Percentiles rank a stretch among this genome's conserved stretches.
phyloP scores from a whole-genome alignment of 92 coral and sea anemone species.

The Phymanthus crucifer region DNA sequence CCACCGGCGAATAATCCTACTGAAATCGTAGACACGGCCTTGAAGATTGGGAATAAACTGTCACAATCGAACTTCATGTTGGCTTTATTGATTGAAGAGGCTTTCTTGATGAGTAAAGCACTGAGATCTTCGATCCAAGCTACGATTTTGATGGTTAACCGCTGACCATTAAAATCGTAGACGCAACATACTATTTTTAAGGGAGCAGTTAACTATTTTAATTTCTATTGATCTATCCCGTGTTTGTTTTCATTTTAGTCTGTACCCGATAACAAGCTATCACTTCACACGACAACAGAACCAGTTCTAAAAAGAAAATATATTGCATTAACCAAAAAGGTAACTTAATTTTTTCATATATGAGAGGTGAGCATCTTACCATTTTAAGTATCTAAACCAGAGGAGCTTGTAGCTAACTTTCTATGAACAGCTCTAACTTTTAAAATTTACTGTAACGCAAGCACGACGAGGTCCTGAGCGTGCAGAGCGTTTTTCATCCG shows the following conservation, averaged over 20 bases:
- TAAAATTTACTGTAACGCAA: too few species aligned
- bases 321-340: conserved; percentile 79
- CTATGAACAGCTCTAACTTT: neutral
- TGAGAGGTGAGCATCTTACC: too few species aligned
- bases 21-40: conserved; percentile 59
- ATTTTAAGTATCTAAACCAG: too few species aligned
- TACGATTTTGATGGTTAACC: neutral
- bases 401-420: too few species aligned
- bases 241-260: conserved; percentile 45
- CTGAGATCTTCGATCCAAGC: neutral
- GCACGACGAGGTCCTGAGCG: too few species aligned
- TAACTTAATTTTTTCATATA: neutral
- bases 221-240: neutral
- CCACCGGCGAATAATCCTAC: conserved; percentile 72
- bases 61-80: conserved; percentile 79
- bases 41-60: conserved; percentile 52
- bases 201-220: neutral
- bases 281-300: conserved; percentile 78
- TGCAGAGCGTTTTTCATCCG: too few species aligned
- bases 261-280: conserved; percentile 73
- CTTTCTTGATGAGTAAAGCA: neutral
- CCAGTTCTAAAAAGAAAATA: conserved; percentile 92
- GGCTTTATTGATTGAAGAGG: neutral
- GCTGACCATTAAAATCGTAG: neutral
- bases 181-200: neutral